A percentile compares a stretch with the other conserved stretches of the same genome.
Evolutionary conservation across 2,888 invertebrate species (phyloP).

Genomic region (Gasteruption jaculator): DNA sequence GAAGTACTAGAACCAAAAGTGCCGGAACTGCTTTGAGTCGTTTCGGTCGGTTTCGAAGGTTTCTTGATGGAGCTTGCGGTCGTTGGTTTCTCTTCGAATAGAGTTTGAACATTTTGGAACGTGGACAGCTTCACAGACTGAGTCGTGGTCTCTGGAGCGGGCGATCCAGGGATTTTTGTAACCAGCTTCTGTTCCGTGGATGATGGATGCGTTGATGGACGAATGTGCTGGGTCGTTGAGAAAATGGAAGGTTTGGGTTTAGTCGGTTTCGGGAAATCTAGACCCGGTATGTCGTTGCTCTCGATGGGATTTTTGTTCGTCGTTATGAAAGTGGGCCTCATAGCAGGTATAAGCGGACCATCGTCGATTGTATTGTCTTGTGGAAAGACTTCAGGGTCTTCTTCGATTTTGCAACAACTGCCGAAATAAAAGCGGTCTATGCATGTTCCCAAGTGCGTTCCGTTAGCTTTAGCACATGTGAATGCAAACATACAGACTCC

Average conservation of each 20-base stretch:
- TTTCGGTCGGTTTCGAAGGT: too few relatives aligned
- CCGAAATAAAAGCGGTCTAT: slow-evolving; percentile 92
- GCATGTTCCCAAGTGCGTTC: slow-evolving; percentile 87
- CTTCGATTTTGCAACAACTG: slow-evolving; percentile 77
- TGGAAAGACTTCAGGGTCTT: slow-evolving; percentile 57
- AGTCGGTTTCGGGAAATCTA: too few relatives aligned
- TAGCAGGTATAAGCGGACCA: slow-evolving; percentile 33
- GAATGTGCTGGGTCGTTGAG: too few relatives aligned
- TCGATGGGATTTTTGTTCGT: slow-evolving; percentile 38
- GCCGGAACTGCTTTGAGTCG: not conserved
- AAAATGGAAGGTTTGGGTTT: too few relatives aligned
- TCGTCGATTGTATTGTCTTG: slow-evolving; percentile 63
- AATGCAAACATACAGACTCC: slow-evolving; percentile 94
- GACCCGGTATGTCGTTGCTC: slow-evolving; percentile 46
- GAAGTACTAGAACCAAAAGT: not conserved
- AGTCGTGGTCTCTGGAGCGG: slow-evolving; percentile 31
- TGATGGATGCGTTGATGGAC: too few relatives aligned
- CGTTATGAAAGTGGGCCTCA: slow-evolving; percentile 37
- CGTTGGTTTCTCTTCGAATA: slow-evolving; percentile 27
- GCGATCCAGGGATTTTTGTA: slow-evolving; percentile 30
- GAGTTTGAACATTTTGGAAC: slow-evolving; percentile 65
- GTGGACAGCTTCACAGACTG: slow-evolving; percentile 57
- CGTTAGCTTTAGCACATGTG: slow-evolving; percentile 85
- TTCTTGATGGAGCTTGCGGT: too few relatives aligned
- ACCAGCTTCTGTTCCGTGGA: too few relatives aligned